Percentiles rank a stretch among this genome's conserved stretches.
phyloP scores from a whole-genome alignment of 2,113 vertebrate species.

The Chloroceryle aenea region DNA sequence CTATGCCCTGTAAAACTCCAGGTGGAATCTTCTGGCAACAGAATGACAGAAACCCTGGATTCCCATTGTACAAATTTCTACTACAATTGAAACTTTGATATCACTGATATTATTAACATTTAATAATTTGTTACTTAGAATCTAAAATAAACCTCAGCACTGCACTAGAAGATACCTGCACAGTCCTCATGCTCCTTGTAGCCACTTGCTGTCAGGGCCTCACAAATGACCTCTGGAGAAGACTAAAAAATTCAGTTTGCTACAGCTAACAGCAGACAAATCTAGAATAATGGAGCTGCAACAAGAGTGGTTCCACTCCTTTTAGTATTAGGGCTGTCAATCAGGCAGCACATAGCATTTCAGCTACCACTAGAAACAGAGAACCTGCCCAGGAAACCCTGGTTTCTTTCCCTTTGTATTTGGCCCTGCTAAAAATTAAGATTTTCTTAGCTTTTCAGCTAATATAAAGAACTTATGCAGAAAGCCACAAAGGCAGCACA shows the following conservation, averaged over 20 bases:
- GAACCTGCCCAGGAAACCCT: neutral
- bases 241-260: neutral
- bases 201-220: neutral
- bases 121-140: neutral
- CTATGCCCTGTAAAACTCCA: neutral
- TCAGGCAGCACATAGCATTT: neutral
- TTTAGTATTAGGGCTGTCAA: neutral
- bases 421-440: neutral
- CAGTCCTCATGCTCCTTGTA: neutral
- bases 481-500: neutral
- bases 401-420: neutral
- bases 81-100: neutral
- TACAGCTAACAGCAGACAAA: neutral
- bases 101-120: neutral
- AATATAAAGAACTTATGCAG: neutral
- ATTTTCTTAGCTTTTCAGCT: neutral
- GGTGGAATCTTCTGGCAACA: neutral
- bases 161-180: neutral
- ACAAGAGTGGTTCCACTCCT: neutral
- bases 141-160: neutral
- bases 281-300: neutral
- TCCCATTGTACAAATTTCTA: neutral
- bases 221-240: neutral
- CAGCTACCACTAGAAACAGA: neutral
- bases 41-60: neutral